A percentile compares a stretch with the other conserved stretches of the same genome.
Conservation (phyloP, 2,797 vertebrate species). For the Neosalanx taihuensis region DNA sequence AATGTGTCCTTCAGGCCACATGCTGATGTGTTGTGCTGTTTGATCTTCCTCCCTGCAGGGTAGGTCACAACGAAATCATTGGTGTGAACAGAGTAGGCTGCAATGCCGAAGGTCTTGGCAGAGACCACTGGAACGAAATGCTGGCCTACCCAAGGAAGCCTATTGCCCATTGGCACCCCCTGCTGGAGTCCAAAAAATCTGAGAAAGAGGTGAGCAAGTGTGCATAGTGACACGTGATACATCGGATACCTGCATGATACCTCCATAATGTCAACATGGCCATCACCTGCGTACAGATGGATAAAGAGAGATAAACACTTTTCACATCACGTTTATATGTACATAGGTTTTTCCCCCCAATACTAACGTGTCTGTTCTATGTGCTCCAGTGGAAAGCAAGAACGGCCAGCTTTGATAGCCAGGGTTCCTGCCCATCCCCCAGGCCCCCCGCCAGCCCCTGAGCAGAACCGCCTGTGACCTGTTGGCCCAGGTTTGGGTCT, state of each 20-base stretch:
- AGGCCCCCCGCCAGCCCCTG: conserved; percentile 89
- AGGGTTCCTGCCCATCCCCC: conserved; percentile 93
- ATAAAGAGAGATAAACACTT: too few species aligned
- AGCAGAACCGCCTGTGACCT: conserved; percentile 72
- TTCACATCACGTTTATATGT: neutral
- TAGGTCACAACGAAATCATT: conserved; percentile 98
- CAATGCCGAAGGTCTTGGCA: conserved; percentile 87
- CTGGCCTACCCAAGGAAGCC: conserved; percentile 95
- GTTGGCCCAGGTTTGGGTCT: conserved; percentile 53
- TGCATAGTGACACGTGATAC: neutral
- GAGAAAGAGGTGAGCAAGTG: conserved; percentile 87
- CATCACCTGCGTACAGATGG: too few species aligned
- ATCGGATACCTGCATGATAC: too few species aligned
- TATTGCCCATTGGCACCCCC: conserved; percentile 97
- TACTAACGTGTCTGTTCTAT: conserved; percentile 2
- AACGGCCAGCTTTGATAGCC: conserved; percentile 95
- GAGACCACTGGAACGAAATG: conserved; percentile 99
- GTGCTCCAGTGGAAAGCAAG: conserved; percentile 90
- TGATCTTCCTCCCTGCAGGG: conserved; percentile 68
- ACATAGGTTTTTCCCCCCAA: neutral
- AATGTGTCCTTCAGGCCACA: too few species aligned
- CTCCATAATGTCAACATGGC: too few species aligned
- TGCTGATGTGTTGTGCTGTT: neutral
- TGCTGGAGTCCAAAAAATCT: conserved; percentile 95
- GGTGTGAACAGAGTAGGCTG: conserved; percentile 90